Base-by-base conservation (phyloP, 2,888 invertebrate species). In the Congeria kusceri region DNA sequence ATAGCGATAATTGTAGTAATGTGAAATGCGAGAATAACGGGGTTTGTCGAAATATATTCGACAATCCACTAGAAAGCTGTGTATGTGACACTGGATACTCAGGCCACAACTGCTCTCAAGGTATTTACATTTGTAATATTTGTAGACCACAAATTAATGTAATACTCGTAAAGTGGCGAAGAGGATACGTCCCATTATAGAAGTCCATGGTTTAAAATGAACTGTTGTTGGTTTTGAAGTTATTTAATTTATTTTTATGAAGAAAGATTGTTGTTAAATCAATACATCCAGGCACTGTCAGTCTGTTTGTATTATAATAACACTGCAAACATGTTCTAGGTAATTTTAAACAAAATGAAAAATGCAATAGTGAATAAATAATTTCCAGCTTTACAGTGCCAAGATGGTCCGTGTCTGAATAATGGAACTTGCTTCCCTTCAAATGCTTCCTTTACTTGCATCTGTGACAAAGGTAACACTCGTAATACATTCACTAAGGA, bases 51-150 rank as follows among this genome's bases (percentile, higher is more conserved):
- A 79, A 83, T 46, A 44, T 85, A 15, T 85, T 62, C 65, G 71
- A 72, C 25, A 59, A 25, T 7, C 20, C 64, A n/a, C 32, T 74
- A 32, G 79, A 77, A 32, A 79, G 75, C 25, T 85, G 85, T 53
- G 65, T 64, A 32, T 85, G 85, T 66, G 75, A 70, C 20, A 66
- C 72, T 15, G 85, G 83, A 46, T 85, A 61, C 61, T 74, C 74
- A 49, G 70, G 79, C 5, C 61, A 44, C 11, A 64, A 77, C 47
- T 85, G 85, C 56, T 61, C 61, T 49, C 65, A 75, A 25, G 77
- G 84, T 81, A 70, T 28, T 11, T 39, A 15, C 5, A 39, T 39
- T 3, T 39, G 9, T 5, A 5, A 39, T 15, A 39, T 39, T n/a
- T n/a, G n/a, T n/a, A n/a, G n/a, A n/a, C n/a, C 25, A 57, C 57